Evolutionary conservation across 2,888 invertebrate genomes (phyloP).

Genomic region (Erynnis tages): DNA sequence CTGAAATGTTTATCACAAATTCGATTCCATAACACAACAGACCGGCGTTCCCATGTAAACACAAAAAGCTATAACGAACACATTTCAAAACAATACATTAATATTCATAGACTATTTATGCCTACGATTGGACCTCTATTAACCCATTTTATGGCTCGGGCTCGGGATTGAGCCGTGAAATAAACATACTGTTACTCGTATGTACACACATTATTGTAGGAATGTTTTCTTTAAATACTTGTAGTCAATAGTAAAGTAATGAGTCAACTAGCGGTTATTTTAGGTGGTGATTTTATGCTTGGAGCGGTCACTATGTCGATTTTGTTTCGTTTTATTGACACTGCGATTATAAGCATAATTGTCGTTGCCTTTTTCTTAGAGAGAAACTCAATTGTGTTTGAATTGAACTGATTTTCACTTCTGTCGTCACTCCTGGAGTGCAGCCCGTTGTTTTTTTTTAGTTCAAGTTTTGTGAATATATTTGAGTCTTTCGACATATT

Average conservation of each 20-base stretch:
- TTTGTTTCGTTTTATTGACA: too few species aligned
- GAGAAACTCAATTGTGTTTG: too few species aligned
- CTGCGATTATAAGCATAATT: too few species aligned
- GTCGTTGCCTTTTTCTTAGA: too few species aligned
- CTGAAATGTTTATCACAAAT: not conserved
- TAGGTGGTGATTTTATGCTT: too few species aligned
- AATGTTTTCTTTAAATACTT: not conserved
- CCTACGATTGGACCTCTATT: conserved; percentile 11
- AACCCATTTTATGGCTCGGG: conserved; percentile 11
- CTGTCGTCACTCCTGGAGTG: too few species aligned
- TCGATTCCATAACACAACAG: not conserved
- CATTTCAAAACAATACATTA: conserved; percentile 14
- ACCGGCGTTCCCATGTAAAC: conserved; percentile 5
- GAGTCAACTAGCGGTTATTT: too few species aligned
- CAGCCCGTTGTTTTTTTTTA: too few species aligned
- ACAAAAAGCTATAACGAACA: conserved; percentile 7
- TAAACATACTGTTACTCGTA: conserved; percentile 15
- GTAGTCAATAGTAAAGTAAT: too few species aligned
- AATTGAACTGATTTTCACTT: too few species aligned
- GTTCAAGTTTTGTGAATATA: too few species aligned
- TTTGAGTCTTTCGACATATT: conserved; percentile 4
- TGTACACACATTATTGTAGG: not conserved
- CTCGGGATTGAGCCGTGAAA: conserved; percentile 12
- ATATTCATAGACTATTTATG: conserved; percentile 16
- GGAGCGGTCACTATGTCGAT: too few species aligned